Evolutionary conservation across 2,888 invertebrate genomes (phyloP).

Genomic region (Monoplex corrugatus): DNA sequence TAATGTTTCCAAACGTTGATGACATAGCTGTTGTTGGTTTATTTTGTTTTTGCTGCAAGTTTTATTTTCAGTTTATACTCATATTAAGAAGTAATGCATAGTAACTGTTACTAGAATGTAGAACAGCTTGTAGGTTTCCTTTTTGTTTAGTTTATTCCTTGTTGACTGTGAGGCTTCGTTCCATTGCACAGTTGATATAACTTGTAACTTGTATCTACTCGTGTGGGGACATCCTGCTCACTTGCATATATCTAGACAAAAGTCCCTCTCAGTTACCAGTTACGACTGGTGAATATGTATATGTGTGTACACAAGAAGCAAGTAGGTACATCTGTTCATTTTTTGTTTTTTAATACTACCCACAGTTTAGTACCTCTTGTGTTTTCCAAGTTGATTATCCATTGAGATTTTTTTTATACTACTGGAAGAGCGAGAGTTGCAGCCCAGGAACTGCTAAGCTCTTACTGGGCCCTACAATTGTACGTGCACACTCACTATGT

Average conservation of each 20-base stretch:
- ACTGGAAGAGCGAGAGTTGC: slow-evolving; percentile 27
- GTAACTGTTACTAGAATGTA: too few species aligned
- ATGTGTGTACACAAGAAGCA: slow-evolving; percentile 31
- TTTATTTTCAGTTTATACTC: too few species aligned
- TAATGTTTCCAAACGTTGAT: too few species aligned
- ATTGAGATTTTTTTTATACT: neutral
- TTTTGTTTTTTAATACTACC: neutral
- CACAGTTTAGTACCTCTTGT: neutral
- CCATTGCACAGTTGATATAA: slow-evolving; percentile 2
- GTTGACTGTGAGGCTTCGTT: neutral
- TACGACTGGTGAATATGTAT: neutral
- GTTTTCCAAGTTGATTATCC: neutral
- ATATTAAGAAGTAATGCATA: too few species aligned
- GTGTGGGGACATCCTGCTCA: neutral
- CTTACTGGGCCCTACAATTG: neutral
- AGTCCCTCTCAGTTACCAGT: neutral
- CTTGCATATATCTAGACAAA: neutral
- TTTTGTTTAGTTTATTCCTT: neutral
- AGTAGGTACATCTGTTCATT: neutral
- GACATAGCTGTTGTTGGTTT: too few species aligned
- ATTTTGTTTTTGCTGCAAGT: too few species aligned
- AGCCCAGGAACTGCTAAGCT: slow-evolving; percentile 23
- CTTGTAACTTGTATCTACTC: neutral
- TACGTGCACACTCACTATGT: slow-evolving; percentile 36
- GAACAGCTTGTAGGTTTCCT: too few species aligned